Evolutionary conservation across 2,888 invertebrate species (phyloP).

Genomic region (Brenthis hecate): DNA sequence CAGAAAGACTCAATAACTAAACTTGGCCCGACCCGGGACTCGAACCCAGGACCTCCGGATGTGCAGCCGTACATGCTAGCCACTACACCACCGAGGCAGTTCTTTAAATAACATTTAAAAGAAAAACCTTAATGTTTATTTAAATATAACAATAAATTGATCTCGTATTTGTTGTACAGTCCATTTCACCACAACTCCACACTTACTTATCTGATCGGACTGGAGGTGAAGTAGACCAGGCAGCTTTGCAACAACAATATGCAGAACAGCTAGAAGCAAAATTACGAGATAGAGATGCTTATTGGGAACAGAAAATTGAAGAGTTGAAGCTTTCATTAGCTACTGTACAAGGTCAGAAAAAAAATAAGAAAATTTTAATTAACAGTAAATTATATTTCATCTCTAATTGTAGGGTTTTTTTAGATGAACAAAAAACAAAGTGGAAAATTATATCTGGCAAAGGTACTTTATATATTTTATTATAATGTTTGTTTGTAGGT

Average conservation of each 20-base stretch:
- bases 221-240: constrained; percentile 67
- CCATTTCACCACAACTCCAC: constrained; percentile 76
- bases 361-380: background rate
- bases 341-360: constrained; percentile 86
- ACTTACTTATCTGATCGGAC: constrained; percentile 71
- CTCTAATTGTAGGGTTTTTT: constrained; percentile 2
- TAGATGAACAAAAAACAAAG: background rate
- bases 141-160: background rate
- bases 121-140: background rate
- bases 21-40: no score
- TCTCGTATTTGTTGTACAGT: constrained; percentile 50
- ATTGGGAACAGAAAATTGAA: constrained; percentile 84
- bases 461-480: background rate
- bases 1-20: no score
- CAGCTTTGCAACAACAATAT: constrained; percentile 81
- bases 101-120: no score
- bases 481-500: constrained; percentile 47
- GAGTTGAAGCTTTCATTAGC: constrained; percentile 79
- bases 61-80: no score
- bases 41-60: no score
- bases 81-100: no score
- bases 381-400: background rate
- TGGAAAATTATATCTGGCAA: no score
- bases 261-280: constrained; percentile 83
- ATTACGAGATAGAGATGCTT: constrained; percentile 80